These are phyloP conservation scores for Ochotona princeps DNA, from an alignment of 2,113 vertebrate species.

Conservation along the genomic window DNA sequence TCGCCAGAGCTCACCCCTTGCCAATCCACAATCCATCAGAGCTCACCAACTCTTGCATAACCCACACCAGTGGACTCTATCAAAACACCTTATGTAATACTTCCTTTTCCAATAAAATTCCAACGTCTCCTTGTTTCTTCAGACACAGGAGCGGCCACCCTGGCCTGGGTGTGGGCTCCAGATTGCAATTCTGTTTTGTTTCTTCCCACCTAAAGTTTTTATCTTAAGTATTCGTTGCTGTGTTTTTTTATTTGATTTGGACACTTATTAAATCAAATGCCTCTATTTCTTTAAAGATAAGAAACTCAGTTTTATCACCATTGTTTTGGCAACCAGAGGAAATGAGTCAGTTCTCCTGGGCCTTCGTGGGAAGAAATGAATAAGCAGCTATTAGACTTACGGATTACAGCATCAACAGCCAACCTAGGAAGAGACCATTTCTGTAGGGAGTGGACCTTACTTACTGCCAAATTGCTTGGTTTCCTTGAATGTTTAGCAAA, in stretches of 20 bases:
- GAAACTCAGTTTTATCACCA: neutral
- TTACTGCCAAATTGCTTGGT: neutral
- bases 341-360: conserved; percentile 14
- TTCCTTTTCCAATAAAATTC: neutral
- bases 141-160: too few species aligned
- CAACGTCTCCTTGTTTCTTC: neutral
- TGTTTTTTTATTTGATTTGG: neutral
- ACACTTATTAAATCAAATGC: neutral
- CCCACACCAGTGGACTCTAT: neutral
- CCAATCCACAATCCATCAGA: too few species aligned
- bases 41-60: neutral
- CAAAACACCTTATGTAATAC: neutral
- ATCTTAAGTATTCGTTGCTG: neutral
- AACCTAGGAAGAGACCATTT: neutral
- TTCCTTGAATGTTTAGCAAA: neutral
- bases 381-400: neutral
- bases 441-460: neutral
- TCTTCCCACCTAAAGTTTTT: neutral
- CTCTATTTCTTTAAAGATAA: neutral
- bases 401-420: neutral
- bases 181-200: neutral
- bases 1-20: neutral
- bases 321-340: neutral
- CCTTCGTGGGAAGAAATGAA: neutral
- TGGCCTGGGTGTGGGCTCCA: too few species aligned